These are phyloP conservation scores for Microtus ochrogaster DNA, from an alignment of 2,113 vertebrate species.

Conservation along the genomic window DNA sequence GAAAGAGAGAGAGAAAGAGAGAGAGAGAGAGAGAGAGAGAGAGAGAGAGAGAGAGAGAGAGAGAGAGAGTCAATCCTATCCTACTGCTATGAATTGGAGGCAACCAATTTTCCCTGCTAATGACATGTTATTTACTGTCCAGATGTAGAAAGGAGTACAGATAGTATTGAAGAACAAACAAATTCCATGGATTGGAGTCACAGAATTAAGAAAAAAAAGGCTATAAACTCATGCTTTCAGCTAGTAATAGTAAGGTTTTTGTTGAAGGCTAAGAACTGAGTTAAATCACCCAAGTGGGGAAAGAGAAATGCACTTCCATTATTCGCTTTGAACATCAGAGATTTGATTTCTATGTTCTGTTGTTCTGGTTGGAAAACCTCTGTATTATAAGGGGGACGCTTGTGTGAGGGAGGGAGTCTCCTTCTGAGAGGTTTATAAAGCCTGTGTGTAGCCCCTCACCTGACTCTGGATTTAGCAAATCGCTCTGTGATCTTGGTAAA, in stretches of 20 bases:
- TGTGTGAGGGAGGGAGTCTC: neutral
- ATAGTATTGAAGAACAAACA: slow-evolving; percentile 66
- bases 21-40: neutral
- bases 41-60: neutral
- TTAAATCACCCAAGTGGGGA: slow-evolving; percentile 27
- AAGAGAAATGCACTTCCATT: slow-evolving; percentile 57
- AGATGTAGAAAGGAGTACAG: slow-evolving; percentile 59
- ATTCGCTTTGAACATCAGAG: slow-evolving; percentile 54
- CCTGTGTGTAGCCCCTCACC: neutral
- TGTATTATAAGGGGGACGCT: slow-evolving; percentile 21
- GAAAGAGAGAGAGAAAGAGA: neutral
- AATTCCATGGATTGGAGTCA: slow-evolving; percentile 60
- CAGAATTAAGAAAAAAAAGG: slow-evolving; percentile 41
- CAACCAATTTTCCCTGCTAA: slow-evolving; percentile 20
- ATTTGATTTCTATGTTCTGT: slow-evolving; percentile 28
- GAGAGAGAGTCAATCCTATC: neutral
- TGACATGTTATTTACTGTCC: slow-evolving; percentile 57
- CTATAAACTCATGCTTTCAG: slow-evolving; percentile 67
- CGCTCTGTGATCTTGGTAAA: slow-evolving; percentile 10
- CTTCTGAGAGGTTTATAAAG: slow-evolving; percentile 13
- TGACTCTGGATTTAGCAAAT: neutral
- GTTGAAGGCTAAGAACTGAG: slow-evolving; percentile 63
- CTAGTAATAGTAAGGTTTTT: slow-evolving; percentile 71
- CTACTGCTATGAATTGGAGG: slow-evolving; percentile 53
- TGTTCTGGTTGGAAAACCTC: slow-evolving; percentile 14